Base-by-base conservation (phyloP, 2,888 invertebrate genomes). In the Synergus japonicus region DNA sequence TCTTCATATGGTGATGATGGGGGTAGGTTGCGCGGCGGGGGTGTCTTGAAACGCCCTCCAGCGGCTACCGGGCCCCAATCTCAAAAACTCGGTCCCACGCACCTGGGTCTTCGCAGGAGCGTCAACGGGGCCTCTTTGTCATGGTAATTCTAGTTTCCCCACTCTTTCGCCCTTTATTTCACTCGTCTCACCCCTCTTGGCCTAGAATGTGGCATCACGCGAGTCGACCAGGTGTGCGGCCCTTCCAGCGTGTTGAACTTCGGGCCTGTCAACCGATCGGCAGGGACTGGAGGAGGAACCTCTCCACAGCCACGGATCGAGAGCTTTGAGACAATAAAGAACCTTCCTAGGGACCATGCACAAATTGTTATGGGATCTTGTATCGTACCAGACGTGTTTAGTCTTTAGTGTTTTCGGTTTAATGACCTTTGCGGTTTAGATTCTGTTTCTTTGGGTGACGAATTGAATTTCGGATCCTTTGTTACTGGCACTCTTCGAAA, bases 71-170 rank as follows among this genome's bases (percentile, higher is more conserved):
- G 86, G 85, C 87, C 86, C 83, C 79, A 78, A 29, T 77, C 86
- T 79, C 87, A 86, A 87, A 82, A 86, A 67, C 79, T 46, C 80
- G 89, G 91, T 91, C 90, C 91, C 91, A 91, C 91, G 91, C 90
- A 91, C 89, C 90, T 90, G 91, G 91, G 87, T 81, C 85, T 86
- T 87, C 79, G 87, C 86, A 77, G 84, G 84, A 87, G 85, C 86
- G 89, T 85, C 86, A 82, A 85, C 86, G 86, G 88, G 88, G 84
- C 83, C 83, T 86, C 83, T 86, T 91, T 91, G 91, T 91, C 84
- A 91, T 91, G 91, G 73, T 90, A 90, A 91, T 90, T 77, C 83
- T 85, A 83, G 84, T 81, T 64, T 73, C 83, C 58, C 76, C 69
- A 79, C 79, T 66, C 80, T 65, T 77, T 69, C 77, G 76, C 84